phyloP scores from a whole-genome alignment of 2,797 vertebrate genomes.

The Simalia tracyae region DNA sequence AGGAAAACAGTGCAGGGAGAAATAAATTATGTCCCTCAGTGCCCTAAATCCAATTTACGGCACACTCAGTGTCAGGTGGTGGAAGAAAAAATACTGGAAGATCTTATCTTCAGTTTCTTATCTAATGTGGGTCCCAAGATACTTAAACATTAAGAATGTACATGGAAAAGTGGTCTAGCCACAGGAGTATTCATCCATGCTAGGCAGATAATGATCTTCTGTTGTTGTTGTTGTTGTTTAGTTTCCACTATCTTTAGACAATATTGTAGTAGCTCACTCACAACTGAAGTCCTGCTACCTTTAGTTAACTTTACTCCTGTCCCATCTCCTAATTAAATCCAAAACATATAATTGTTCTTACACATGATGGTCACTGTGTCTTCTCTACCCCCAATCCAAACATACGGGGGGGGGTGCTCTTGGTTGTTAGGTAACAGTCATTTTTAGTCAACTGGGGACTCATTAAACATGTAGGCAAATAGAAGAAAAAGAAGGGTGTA shows the following conservation, averaged over 20 bases:
- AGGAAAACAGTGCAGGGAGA: not conserved
- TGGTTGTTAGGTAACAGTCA: not conserved
- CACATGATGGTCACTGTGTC: not conserved
- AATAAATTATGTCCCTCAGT: not conserved
- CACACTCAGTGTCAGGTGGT: not conserved
- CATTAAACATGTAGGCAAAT: not conserved
- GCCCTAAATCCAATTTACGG: not conserved
- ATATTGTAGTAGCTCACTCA: not conserved
- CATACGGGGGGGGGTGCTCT: not conserved
- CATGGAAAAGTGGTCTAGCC: not conserved
- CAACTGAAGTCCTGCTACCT: not conserved
- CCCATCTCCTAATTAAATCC: not conserved
- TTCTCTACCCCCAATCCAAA: not conserved
- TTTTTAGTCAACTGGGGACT: not conserved
- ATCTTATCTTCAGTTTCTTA: not conserved
- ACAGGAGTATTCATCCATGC: not conserved
- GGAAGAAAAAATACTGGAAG: not conserved
- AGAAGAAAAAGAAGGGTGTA: not conserved
- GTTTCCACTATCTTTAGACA: not conserved
- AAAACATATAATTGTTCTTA: not conserved
- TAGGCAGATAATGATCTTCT: not conserved
- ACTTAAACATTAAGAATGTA: not conserved
- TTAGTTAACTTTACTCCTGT: not conserved
- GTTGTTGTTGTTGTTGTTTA: not conserved
- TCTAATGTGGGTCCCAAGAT: not conserved